Conservation (phyloP, 2,888 invertebrate genomes). For the Ligdia adustata region DNA sequence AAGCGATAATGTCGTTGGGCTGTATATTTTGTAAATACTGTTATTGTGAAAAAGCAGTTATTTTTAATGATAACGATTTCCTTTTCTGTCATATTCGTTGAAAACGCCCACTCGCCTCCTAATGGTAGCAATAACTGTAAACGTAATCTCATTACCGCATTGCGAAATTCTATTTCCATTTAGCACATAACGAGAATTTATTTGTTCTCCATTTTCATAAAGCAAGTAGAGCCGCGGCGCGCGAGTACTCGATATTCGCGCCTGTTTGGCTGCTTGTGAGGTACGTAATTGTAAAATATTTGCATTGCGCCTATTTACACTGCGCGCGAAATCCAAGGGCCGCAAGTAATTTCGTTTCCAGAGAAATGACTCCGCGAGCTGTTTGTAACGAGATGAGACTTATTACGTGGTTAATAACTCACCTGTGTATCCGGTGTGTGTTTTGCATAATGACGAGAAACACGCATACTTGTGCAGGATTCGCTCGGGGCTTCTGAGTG, state of each 20-base stretch:
- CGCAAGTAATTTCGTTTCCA: slow-evolving; percentile 46
- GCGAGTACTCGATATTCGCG: slow-evolving; percentile 57
- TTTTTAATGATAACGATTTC: slow-evolving; percentile 3
- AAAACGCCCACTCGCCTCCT: slow-evolving; percentile 54
- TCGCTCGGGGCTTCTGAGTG: slow-evolving; percentile 46
- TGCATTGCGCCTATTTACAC: slow-evolving; percentile 45
- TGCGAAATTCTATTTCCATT: slow-evolving; percentile 68
- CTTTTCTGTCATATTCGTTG: slow-evolving; percentile 44
- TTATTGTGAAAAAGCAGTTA: not conserved
- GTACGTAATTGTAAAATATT: slow-evolving; percentile 62
- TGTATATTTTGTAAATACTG: not conserved
- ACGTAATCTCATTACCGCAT: slow-evolving; percentile 67
- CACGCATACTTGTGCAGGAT: slow-evolving; percentile 54
- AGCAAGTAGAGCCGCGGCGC: slow-evolving; percentile 55
- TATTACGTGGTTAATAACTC: slow-evolving; percentile 64
- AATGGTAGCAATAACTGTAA: slow-evolving; percentile 63
- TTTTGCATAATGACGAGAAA: slow-evolving; percentile 66
- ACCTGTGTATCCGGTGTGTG: slow-evolving; percentile 64
- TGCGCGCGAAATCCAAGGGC: slow-evolving; percentile 35
- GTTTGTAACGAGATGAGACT: slow-evolving; percentile 58
- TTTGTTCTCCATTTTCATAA: slow-evolving; percentile 72
- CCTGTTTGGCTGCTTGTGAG: slow-evolving; percentile 54
- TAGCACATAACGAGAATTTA: slow-evolving; percentile 73
- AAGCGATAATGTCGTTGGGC: slow-evolving; percentile 10
- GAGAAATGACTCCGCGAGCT: slow-evolving; percentile 40